Percentiles rank a stretch among this genome's conserved stretches.
Conservation (phyloP, 2,888 invertebrate species). For the Ischnus inquisitorius region DNA sequence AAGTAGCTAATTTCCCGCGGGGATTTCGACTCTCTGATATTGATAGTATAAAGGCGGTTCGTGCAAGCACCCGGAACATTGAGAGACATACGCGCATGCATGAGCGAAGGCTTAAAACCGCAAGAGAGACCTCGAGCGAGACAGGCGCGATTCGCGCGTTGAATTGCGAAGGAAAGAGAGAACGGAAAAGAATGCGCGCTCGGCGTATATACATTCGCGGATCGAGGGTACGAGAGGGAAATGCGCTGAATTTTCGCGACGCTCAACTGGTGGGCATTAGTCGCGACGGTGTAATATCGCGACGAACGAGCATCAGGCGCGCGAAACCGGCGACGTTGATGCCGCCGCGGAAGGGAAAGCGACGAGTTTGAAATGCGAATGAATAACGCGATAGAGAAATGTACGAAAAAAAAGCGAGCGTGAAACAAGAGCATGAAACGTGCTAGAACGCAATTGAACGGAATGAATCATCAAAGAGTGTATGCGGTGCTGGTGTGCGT, state of each 20-base stretch:
- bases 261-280: conserved; percentile 36
- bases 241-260: conserved; percentile 52
- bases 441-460: conserved; percentile 19
- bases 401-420: conserved; percentile 1
- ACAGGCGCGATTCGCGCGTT: background rate
- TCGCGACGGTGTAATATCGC: background rate
- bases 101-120: background rate
- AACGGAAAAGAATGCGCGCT: background rate
- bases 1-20: conserved; percentile 63
- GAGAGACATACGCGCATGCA: conserved; percentile 19
- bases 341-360: conserved; percentile 34
- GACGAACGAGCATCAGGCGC: conserved; percentile 36
- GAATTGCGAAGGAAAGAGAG: too few relatives aligned
- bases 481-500: too few relatives aligned
- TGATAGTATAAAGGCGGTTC: conserved; percentile 49
- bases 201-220: background rate
- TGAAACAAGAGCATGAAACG: background rate
- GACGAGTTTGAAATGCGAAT: conserved; percentile 29
- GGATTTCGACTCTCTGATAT: conserved; percentile 56
- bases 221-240: conserved; percentile 29
- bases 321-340: conserved; percentile 17
- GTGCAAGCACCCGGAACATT: conserved; percentile 25
- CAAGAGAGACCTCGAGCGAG: background rate
- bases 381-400: conserved; percentile 5
- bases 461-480: background rate